Evolutionary conservation across 1,140 invertebrate genomes (phyloP).

Genomic region (Maniola jurtina): DNA sequence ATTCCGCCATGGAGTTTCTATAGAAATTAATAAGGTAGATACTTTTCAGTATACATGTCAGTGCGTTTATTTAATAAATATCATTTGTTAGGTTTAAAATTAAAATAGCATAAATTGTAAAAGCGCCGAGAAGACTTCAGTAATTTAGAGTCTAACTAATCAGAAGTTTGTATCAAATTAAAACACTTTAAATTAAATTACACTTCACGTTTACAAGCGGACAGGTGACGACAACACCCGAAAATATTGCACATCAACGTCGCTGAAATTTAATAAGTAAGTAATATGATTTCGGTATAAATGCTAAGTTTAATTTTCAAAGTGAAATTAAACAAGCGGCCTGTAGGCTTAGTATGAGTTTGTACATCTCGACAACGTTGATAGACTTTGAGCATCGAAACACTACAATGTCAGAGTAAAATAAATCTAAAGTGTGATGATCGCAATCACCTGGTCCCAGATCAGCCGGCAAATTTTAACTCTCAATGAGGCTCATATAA

Average conservation of each 20-base stretch:
- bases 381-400: too few species aligned
- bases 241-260: slow-evolving; percentile 8
- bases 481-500: slow-evolving; percentile 71
- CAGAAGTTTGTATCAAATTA: background rate
- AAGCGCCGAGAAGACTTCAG: background rate
- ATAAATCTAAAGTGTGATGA: too few species aligned
- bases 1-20: too few species aligned
- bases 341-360: too few species aligned
- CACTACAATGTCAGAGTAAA: too few species aligned
- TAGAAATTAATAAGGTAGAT: too few species aligned
- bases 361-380: too few species aligned
- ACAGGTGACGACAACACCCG: slow-evolving; percentile 1
- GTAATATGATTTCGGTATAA: slow-evolving; percentile 9
- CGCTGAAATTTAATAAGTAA: slow-evolving; percentile 6
- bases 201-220: background rate
- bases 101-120: too few species aligned
- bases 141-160: background rate
- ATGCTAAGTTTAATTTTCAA: slow-evolving; percentile 9
- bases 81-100: background rate
- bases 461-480: slow-evolving; percentile 77
- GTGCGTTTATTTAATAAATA: background rate
- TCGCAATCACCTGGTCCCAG: too few species aligned
- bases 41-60: too few species aligned
- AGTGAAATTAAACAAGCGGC: slow-evolving; percentile 7
- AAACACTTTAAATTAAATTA: slow-evolving; percentile 1